These are phyloP conservation scores for Lota lota DNA, from an alignment of 2,113 vertebrate genomes.

Conservation along the genomic window DNA sequence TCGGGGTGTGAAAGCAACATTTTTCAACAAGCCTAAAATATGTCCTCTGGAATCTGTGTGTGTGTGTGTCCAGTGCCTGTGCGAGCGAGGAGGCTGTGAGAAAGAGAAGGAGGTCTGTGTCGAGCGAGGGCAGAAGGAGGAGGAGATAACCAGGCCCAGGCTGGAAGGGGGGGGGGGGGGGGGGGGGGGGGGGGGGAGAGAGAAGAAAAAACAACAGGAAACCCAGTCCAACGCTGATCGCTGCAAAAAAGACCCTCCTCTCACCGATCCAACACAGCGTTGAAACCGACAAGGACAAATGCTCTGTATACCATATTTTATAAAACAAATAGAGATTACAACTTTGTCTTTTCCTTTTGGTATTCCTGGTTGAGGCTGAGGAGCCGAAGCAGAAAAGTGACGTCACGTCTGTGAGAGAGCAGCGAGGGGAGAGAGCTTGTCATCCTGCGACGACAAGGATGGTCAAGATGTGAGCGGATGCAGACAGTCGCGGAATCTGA, in stretches of 20 bases:
- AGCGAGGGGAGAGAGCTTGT: conserved; percentile 27
- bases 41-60: no score
- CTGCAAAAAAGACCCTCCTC: conserved; percentile 36
- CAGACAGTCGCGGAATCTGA: conserved; percentile 58
- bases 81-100: conserved; percentile 38
- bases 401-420: conserved; percentile 61
- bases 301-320: no score
- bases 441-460: conserved; percentile 51
- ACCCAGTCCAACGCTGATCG: conserved; percentile 26
- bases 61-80: conserved; percentile 22
- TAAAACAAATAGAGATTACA: no score
- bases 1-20: background rate
- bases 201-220: conserved; percentile 60
- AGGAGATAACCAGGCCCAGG: conserved; percentile 61
- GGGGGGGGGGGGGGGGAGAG: background rate
- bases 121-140: conserved; percentile 68
- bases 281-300: background rate
- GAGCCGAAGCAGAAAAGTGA: conserved; percentile 51
- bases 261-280: background rate
- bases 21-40: no score
- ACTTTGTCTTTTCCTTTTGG: background rate
- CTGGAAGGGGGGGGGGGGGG: background rate
- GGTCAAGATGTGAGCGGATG: conserved; percentile 73
- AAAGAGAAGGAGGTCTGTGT: conserved; percentile 56
- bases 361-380: background rate